Conservation (phyloP, 2,888 invertebrate genomes). For the Campaea margaritaria region DNA sequence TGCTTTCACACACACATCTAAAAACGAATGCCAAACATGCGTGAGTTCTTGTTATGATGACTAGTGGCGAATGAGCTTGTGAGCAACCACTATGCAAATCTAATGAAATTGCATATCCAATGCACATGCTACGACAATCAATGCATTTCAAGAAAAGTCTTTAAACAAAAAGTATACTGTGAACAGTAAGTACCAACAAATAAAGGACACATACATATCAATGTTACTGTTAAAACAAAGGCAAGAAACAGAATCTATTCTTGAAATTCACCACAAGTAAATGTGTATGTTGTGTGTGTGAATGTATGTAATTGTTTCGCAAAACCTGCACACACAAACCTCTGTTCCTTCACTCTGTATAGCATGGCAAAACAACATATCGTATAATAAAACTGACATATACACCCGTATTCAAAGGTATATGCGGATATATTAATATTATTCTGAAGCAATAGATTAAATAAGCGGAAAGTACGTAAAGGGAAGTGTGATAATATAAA, state of each 20-base stretch:
- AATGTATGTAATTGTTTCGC: constrained; percentile 55
- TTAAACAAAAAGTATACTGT: constrained; percentile 25
- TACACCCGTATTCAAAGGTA: constrained; percentile 47
- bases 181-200: constrained; percentile 34
- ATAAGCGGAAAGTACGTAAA: constrained; percentile 29
- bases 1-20: constrained; percentile 24
- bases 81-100: constrained; percentile 37
- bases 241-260: constrained; percentile 41
- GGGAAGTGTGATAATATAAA: constrained; percentile 32
- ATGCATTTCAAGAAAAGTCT: constrained; percentile 61
- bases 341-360: constrained; percentile 81
- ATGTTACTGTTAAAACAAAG: constrained; percentile 23
- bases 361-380: constrained; percentile 82
- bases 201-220: constrained; percentile 21
- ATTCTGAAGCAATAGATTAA: constrained; percentile 63
- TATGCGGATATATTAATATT: constrained; percentile 43
- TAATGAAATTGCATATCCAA: constrained; percentile 52
- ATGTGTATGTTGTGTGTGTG: constrained; percentile 53
- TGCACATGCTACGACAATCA: constrained; percentile 57
- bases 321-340: constrained; percentile 77
- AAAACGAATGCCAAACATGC: constrained; percentile 21
- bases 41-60: constrained; percentile 32
- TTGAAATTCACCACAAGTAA: constrained; percentile 59
- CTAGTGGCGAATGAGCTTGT: constrained; percentile 33
- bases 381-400: constrained; percentile 64